Base-by-base conservation (phyloP, 2,113 vertebrate genomes). In the Gasterosteus aculeatus region DNA sequence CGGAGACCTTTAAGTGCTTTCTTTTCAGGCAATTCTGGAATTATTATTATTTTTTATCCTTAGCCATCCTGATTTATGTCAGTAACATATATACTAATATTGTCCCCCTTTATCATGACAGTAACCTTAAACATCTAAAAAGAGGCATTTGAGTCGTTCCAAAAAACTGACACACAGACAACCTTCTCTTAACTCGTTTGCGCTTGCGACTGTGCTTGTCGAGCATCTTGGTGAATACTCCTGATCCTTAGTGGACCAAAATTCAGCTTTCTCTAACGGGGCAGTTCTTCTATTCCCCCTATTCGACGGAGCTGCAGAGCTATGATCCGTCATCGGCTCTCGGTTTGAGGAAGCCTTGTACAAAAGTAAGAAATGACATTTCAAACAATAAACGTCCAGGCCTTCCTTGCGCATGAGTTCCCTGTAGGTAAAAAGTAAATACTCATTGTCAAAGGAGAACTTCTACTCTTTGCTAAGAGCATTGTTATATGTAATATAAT, bases 401-500 rank as follows among this genome's bases (percentile, higher is more conserved):
- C 10, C 75, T n/a, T 19, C 58, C 26, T 61, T 39, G 47, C 18
- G 39, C 0, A 39, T 31, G 16, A 44, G 54, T 26, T 51, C 42
- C 56, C 35, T 68, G 38, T 56, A 18, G 51, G 68, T 38, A 75
- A 14, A 44, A 80, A 62, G 19, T 42, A 44, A 67, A 73, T 44
- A 71, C 33, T 75, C 47, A 63, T 57, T 77, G 62, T 73, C 18
- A 70, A 49, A 80, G 22, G 38, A 62, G 14, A 62, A 56, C 39
- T 18, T 77, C n/a, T 2, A 44, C 44, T 67, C 29, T 46, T 78
- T 66, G 66, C 11, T 72, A 33, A 46, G 38, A 68, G 7, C 59
- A 53, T 44, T 44, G 56, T 49, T 14, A 88, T 74, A 82, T 84
- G 56, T 78, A 67, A 82, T 83, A 26, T 26, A 26, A 26, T 26